These are phyloP conservation scores for Gallinago media DNA, from an alignment of 2,113 vertebrate species.

Conservation along the genomic window DNA sequence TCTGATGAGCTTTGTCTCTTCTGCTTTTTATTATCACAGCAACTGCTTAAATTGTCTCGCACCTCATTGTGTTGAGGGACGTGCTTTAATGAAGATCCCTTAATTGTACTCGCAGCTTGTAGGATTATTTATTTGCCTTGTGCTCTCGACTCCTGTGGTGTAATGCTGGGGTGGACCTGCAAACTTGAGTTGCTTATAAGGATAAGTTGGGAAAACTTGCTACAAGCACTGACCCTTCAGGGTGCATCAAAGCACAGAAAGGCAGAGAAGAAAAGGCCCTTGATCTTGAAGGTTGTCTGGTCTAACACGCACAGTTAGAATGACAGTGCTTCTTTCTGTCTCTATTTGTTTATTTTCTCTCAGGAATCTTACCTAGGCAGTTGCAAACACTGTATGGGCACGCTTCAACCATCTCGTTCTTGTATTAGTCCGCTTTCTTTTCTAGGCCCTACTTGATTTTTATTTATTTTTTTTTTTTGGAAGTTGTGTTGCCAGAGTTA, in stretches of 20 bases:
- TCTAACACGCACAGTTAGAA: neutral
- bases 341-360: neutral
- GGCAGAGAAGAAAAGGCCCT: neutral
- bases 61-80: neutral
- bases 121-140: neutral
- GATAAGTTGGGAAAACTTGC: neutral
- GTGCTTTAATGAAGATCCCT: neutral
- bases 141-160: neutral
- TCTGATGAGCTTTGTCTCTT: neutral
- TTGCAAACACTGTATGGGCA: neutral
- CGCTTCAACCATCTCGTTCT: neutral
- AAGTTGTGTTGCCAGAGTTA: neutral
- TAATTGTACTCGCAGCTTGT: neutral
- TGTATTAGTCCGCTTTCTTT: neutral
- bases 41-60: neutral
- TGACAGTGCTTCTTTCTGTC: neutral
- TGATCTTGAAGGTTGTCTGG: neutral
- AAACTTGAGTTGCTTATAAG: neutral
- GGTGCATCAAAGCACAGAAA: neutral
- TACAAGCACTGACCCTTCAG: neutral
- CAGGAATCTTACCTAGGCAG: neutral
- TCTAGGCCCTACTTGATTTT: neutral
- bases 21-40: neutral
- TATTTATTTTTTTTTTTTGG: neutral
- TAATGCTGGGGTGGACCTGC: neutral